phyloP scores from a whole-genome alignment of 2,113 vertebrate species.

The Potamarius usumacintae region DNA sequence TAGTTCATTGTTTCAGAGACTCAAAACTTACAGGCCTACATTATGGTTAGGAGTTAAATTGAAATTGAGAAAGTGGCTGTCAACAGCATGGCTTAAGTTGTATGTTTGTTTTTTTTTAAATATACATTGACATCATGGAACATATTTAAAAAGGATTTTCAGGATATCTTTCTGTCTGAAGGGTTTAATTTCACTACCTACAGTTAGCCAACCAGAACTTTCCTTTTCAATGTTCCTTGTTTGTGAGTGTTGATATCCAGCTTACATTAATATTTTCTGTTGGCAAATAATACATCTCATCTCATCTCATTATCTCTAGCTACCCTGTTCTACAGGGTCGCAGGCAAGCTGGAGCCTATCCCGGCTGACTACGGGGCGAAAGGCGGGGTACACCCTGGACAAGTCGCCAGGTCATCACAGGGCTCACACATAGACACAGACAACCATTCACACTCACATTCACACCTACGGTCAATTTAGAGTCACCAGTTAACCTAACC shows the following conservation, averaged over 20 bases:
- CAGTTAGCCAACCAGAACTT: background rate
- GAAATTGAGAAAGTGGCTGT: background rate
- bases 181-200: background rate
- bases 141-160: background rate
- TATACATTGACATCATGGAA: background rate
- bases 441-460: no score
- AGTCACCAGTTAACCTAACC: no score
- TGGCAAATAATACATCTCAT: background rate
- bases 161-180: background rate
- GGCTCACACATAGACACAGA: no score
- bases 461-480: no score
- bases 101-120: background rate
- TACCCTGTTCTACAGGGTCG: no score
- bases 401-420: no score
- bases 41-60: background rate
- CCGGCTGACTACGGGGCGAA: no score
- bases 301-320: no score
- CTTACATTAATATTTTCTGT: background rate
- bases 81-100: background rate
- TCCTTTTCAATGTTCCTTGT: background rate
- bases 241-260: background rate
- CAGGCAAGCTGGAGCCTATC: no score
- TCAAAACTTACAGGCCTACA: background rate
- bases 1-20: background rate
- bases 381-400: no score